These are phyloP conservation scores for Hyperoplus immaculatus DNA, from an alignment of 2,797 vertebrate genomes.

Conservation along the genomic window DNA sequence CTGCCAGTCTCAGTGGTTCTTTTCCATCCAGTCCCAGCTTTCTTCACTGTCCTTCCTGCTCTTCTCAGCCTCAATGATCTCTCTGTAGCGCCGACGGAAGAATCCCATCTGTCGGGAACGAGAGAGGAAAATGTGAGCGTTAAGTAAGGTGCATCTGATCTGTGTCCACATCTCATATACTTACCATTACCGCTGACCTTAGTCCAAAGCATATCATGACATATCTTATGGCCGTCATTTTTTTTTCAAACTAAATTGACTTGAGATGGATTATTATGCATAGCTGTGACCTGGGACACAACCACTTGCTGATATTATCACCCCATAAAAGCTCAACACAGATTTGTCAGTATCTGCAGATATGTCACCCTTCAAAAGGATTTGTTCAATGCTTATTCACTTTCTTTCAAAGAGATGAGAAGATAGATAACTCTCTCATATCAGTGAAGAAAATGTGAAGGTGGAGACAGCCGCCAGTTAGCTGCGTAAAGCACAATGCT, in stretches of 20 bases:
- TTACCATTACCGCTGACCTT: not conserved
- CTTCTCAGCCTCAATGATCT: slow-evolving; percentile 98
- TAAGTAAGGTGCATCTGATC: slow-evolving; percentile 26
- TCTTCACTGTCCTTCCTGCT: slow-evolving; percentile 97
- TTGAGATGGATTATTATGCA: slow-evolving; percentile 12
- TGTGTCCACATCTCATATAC: slow-evolving; percentile 13
- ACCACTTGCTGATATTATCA: not conserved
- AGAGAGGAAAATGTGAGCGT: slow-evolving; percentile 11
- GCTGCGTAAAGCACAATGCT: not conserved
- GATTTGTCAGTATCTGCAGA: slow-evolving; percentile 7
- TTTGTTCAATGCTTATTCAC: not conserved
- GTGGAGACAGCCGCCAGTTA: not conserved
- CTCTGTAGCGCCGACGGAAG: slow-evolving; percentile 97
- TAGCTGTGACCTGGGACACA: not conserved
- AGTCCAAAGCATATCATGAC: slow-evolving; percentile 20
- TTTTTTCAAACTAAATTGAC: slow-evolving; percentile 5
- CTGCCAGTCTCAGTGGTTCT: slow-evolving; percentile 90
- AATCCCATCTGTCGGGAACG: slow-evolving; percentile 93
- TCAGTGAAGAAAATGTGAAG: not conserved
- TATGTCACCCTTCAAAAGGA: not conserved
- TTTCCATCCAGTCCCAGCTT: slow-evolving; percentile 99
- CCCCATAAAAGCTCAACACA: not conserved
- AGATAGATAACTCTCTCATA: not conserved
- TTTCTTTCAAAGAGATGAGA: slow-evolving; percentile 3
- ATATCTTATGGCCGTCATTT: slow-evolving; percentile 9